Conservation (phyloP, 2,888 invertebrate species). For the Blomia tropicalis region DNA sequence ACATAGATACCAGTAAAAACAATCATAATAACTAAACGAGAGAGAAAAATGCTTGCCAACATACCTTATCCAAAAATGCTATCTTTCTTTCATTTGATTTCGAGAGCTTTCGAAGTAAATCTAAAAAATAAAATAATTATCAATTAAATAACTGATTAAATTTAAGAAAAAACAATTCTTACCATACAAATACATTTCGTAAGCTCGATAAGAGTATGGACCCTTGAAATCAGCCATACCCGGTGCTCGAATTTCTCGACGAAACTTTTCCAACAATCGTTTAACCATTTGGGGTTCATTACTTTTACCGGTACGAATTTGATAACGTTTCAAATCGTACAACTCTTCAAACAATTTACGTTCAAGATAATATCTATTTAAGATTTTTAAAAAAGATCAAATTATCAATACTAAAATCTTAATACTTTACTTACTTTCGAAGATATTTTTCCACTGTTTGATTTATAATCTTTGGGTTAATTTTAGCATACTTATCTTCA, state of each 20-base stretch:
- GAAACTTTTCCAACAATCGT: slow-evolving; percentile 65
- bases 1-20: too few species aligned
- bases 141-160: slow-evolving; percentile 4
- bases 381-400: slow-evolving; percentile 3
- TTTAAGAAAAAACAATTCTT: slow-evolving; percentile 23
- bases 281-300: slow-evolving; percentile 68
- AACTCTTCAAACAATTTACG: slow-evolving; percentile 81
- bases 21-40: neutral
- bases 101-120: slow-evolving; percentile 31
- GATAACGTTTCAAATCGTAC: slow-evolving; percentile 72
- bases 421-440: slow-evolving; percentile 47
- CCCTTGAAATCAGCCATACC: slow-evolving; percentile 44
- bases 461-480: slow-evolving; percentile 43
- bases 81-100: slow-evolving; percentile 25
- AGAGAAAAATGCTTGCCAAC: neutral
- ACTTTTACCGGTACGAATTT: slow-evolving; percentile 71
- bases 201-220: slow-evolving; percentile 42
- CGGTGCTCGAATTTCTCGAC: slow-evolving; percentile 53
- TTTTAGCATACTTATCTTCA: slow-evolving; percentile 10
- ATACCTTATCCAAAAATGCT: slow-evolving; percentile 18
- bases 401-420: slow-evolving; percentile 8
- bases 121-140: slow-evolving; percentile 26
- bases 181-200: slow-evolving; percentile 72
- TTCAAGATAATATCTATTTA: slow-evolving; percentile 72
- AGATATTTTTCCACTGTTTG: slow-evolving; percentile 71